Conservation (phyloP, 2,888 invertebrate genomes). For the Bembecia ichneumoniformis region DNA sequence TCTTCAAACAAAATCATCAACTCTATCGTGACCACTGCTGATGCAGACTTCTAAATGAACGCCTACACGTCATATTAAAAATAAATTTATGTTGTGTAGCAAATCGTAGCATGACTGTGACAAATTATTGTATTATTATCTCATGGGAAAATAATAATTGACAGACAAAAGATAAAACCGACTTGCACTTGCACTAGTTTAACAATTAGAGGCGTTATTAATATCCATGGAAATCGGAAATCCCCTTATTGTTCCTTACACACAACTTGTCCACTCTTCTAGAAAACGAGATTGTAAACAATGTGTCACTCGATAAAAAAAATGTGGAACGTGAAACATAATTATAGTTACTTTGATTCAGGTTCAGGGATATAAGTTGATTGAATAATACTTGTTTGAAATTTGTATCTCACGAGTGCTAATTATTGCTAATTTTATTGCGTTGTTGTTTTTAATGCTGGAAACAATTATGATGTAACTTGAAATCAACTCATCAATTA, state of each 20-base stretch:
- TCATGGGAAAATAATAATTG: slow-evolving; percentile 45
- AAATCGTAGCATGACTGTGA: background rate
- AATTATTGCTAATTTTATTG: background rate
- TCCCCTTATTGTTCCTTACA: slow-evolving; percentile 52
- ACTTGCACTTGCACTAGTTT: slow-evolving; percentile 17
- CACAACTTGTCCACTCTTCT: slow-evolving; percentile 39
- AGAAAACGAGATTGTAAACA: slow-evolving; percentile 35
- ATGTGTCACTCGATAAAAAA: slow-evolving; percentile 29
- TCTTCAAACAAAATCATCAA: no score
- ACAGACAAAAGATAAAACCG: slow-evolving; percentile 41
- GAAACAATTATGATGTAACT: no score
- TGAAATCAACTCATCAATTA: no score
- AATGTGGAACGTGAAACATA: slow-evolving; percentile 52
- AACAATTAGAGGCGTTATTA: slow-evolving; percentile 10
- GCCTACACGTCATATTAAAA: no score
- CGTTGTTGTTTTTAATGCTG: background rate
- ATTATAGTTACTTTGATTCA: slow-evolving; percentile 18
- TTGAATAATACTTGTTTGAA: slow-evolving; percentile 14
- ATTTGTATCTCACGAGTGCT: background rate
- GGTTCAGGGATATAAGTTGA: slow-evolving; percentile 22
- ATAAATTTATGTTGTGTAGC: background rate
- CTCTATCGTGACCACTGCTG: no score
- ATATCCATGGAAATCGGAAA: slow-evolving; percentile 60
- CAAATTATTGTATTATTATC: slow-evolving; percentile 19
- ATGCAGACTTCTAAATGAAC: no score